Conservation (phyloP, 1,140 invertebrate genomes). For the Chrysomallon squamiferum region DNA sequence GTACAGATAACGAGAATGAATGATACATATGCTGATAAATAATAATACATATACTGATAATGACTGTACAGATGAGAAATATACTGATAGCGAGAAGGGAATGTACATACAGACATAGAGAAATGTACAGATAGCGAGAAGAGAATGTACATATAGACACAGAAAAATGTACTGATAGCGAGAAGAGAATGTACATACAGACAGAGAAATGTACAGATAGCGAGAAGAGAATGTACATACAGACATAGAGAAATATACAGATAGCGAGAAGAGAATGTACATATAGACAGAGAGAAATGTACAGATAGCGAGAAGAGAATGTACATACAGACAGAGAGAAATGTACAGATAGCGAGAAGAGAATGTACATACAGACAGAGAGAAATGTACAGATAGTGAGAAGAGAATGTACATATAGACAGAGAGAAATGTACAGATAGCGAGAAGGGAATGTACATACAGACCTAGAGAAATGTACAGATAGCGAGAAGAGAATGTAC, state of each 20-base stretch:
- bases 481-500: too few relatives aligned
- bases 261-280: constrained; percentile 10
- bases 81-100: constrained; percentile 1
- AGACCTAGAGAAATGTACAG: too few relatives aligned
- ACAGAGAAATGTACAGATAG: too few relatives aligned
- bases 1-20: constrained; percentile 17
- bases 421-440: too few relatives aligned
- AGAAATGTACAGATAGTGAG: neutral
- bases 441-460: too few relatives aligned
- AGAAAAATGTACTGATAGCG: too few relatives aligned
- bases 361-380: neutral
- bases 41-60: too few relatives aligned
- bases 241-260: too few relatives aligned
- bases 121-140: neutral
- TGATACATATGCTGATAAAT: too few relatives aligned
- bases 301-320: constrained; percentile 15
- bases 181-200: too few relatives aligned
- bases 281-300: constrained; percentile 18
- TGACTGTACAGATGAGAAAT: neutral
- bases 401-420: neutral
- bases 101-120: neutral
- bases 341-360: constrained; percentile 4
- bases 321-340: constrained; percentile 1
- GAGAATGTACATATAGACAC: neutral
- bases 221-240: too few relatives aligned